Evolutionary conservation across 2,113 vertebrate species (phyloP), one percentile per base, ranked within the genome.

Genomic region (Chionodraco myersi): DNA sequence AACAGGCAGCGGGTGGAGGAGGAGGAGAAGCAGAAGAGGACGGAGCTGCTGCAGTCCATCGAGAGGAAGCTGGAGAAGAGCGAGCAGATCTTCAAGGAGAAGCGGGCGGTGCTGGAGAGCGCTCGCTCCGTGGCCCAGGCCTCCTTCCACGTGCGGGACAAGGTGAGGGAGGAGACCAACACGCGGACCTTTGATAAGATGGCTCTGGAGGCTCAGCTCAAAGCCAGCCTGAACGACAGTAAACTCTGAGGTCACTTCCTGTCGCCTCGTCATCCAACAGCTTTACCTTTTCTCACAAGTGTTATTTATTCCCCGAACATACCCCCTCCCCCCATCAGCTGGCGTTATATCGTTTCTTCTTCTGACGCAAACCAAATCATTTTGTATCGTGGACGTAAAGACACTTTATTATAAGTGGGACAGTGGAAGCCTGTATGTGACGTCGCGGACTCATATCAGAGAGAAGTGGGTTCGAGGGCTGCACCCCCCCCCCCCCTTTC

Each of bases 31-130:
- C 94, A 95, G 82, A 89, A 97, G 34, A 95, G 97, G 3, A 90
- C 92, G 85, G 98, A 99, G 84, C 94, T 99, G 52, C 95, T 98
- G 8, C 96, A 97, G 79, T 98, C 97, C 80, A 99, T 99, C 56
- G 97, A 97, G 90, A 96, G 94, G 75, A 99, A 99, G 80, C 93
- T 98, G 86, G 98, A 99, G 91, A 97, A 98, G 81, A 99, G 98
- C 0, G 98, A 99, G 90, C 97, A 98, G 93, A 97, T 99, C 85
- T 98, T 96, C 59, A 94, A 94, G 56, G 98, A 99, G 79, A 96
- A 97, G 89, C 94, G 94, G 11, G 97, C 94, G 2, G 96, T 98
- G 45, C 82, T 99, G 85, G 98, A 99, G 91, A 98, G 97, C 26
- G 97, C 98, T 1, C 96, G 98, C 45, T 99, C 96, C 0, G 96